Base-by-base conservation (phyloP, 2,888 invertebrate species). In the Noctua fimbriata region DNA sequence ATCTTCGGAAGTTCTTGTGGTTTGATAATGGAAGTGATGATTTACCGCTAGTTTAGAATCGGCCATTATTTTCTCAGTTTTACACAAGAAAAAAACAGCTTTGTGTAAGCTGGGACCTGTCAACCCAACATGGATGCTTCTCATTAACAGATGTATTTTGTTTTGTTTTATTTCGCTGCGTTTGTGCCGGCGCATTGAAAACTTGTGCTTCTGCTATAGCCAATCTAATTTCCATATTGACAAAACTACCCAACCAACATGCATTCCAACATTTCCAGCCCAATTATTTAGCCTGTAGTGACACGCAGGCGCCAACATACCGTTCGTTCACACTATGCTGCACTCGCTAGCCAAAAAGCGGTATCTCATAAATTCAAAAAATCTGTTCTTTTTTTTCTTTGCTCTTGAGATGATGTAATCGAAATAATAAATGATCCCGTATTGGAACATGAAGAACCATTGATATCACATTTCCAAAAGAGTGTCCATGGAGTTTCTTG, bases 231-330 rank as follows among this genome's bases (percentile, higher is more conserved):
- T 52, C 9, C 65, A 65, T 55, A 28, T 55, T 32, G 70, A 70
- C 41, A 66, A 70, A 66, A 63, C 36, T 18, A 69, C 28, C 12
- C 21, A 77, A 52, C 58, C 71, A 60, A 32, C 73, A 55, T 32
- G 47, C 73, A 73, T 66, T 58, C 16, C 49, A 63, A 21, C 36
- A 78, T 77, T 75, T 55, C 78, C 47, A 81, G 65, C 10, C 65
- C 44, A 84, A 84, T 81, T 81, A 84, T 70, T 73, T 60, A 14
- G 7, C 32, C 55, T 32, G 32, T 0, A 63, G 41, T 72, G 73
- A 60, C 60, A 49, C 21, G n/a, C 12, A 58, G 82, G 79, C 82
- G 82, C 85, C 79, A 79, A 69, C 73, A 69, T 41, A 71, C 49
- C 58, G 69, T 63, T 76, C 58, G 69, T 63, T 76, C 24, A 21